These are phyloP conservation scores for Nautilus pompilius DNA, from an alignment of 1,140 invertebrate species.

Conservation along the genomic window DNA sequence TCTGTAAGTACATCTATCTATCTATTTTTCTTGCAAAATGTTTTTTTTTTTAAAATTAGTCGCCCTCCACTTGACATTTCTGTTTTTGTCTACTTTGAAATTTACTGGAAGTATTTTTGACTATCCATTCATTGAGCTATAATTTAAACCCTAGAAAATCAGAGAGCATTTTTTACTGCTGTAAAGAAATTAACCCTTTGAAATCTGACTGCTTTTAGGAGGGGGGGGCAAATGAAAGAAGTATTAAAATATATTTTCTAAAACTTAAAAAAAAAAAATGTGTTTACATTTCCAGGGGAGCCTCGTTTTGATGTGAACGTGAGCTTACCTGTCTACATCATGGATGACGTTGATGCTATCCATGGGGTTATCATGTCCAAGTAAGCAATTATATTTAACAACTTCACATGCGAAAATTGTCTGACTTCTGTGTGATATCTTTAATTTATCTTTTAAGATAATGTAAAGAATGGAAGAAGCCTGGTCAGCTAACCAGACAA, in stretches of 20 bases:
- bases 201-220: background rate
- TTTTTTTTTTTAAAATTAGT: no score
- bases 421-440: background rate
- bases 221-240: background rate
- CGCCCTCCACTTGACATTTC: no score
- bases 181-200: background rate
- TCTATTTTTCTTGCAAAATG: no score
- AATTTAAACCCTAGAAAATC: no score
- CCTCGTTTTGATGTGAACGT: conserved; percentile 79
- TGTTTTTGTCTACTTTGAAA: conserved; percentile 12
- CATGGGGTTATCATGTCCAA: conserved; percentile 86
- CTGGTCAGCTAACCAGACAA: no score
- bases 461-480: no score
- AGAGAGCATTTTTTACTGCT: no score
- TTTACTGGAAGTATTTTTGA: no score
- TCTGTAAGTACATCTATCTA: conserved; percentile 73
- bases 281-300: conserved; percentile 50
- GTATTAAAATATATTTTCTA: background rate
- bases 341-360: conserved; percentile 78
- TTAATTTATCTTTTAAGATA: no score
- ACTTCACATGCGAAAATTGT: background rate
- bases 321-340: conserved; percentile 90
- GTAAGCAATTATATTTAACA: conserved; percentile 62
- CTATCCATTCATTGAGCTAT: no score
- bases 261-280: no score